These are phyloP conservation scores for Parambassis ranga DNA, from an alignment of 2,797 vertebrate species.

Conservation along the genomic window DNA sequence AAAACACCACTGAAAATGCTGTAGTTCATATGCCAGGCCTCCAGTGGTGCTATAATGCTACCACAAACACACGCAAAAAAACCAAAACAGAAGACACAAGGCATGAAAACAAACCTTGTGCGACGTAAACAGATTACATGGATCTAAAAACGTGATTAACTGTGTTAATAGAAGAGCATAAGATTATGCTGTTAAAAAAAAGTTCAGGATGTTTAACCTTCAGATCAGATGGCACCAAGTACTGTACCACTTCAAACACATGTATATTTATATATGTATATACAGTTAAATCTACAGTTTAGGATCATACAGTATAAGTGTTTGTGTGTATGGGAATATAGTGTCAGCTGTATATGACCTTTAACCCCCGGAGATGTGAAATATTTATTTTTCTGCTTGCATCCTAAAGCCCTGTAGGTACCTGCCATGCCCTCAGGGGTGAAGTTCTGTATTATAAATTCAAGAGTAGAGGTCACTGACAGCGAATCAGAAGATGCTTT, in stretches of 20 bases:
- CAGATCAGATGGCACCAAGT: not conserved
- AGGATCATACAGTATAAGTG: not conserved
- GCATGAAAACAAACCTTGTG: too few species aligned
- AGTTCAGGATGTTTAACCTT: too few species aligned
- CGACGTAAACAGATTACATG: too few species aligned
- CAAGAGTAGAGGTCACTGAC: slow-evolving; percentile 44
- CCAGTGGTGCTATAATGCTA: too few species aligned
- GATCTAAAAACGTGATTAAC: too few species aligned
- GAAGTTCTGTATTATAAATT: slow-evolving; percentile 52
- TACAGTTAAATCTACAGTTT: not conserved
- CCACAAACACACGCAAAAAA: too few species aligned
- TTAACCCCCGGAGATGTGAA: slow-evolving; percentile 43
- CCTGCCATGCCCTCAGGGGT: slow-evolving; percentile 21
- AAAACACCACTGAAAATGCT: too few species aligned
- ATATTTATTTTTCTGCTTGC: slow-evolving; percentile 41
- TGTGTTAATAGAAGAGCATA: too few species aligned
- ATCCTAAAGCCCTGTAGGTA: slow-evolving; percentile 24
- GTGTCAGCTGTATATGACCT: slow-evolving; percentile 14
- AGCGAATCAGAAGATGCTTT: slow-evolving; percentile 30
- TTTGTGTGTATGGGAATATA: not conserved
- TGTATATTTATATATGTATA: not conserved
- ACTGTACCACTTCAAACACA: not conserved
- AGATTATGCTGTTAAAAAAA: not conserved
- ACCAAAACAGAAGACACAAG: too few species aligned
- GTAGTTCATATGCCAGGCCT: too few species aligned